Evolutionary conservation across 1,140 invertebrate species (phyloP).

Genomic region (Leptopilina clavipes): DNA sequence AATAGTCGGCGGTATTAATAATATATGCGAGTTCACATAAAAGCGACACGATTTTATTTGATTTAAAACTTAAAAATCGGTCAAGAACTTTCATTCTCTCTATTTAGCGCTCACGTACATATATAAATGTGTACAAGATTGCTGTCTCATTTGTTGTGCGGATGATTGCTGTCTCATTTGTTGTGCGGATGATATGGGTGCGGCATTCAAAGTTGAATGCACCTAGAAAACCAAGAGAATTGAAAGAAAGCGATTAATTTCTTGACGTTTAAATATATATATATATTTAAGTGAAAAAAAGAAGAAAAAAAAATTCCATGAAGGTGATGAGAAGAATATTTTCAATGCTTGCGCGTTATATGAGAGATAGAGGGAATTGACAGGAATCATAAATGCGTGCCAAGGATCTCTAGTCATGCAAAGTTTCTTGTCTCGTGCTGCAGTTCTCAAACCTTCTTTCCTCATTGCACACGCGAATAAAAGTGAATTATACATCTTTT

Average conservation of each 20-base stretch:
- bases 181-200: neutral
- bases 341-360: neutral
- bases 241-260: slow-evolving; percentile 13
- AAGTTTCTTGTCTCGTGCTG: slow-evolving; percentile 47
- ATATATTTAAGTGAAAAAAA: neutral
- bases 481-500: no score
- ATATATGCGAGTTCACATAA: neutral
- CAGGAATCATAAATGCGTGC: slow-evolving; percentile 52
- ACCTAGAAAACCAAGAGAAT: neutral
- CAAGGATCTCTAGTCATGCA: slow-evolving; percentile 57
- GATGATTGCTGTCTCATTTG: neutral
- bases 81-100: neutral
- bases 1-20: neutral
- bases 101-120: neutral
- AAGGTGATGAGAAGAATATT: slow-evolving; percentile 14
- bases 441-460: neutral
- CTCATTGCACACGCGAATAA: neutral
- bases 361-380: slow-evolving; percentile 41
- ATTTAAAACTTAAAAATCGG: neutral
- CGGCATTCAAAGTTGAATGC: slow-evolving; percentile 7
- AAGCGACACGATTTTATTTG: neutral
- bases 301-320: neutral
- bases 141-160: neutral
- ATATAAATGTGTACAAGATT: neutral
- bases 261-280: neutral